Evolutionary conservation across 1,140 invertebrate genomes (phyloP).

Genomic region (Caenorhabditis briggsae): DNA sequence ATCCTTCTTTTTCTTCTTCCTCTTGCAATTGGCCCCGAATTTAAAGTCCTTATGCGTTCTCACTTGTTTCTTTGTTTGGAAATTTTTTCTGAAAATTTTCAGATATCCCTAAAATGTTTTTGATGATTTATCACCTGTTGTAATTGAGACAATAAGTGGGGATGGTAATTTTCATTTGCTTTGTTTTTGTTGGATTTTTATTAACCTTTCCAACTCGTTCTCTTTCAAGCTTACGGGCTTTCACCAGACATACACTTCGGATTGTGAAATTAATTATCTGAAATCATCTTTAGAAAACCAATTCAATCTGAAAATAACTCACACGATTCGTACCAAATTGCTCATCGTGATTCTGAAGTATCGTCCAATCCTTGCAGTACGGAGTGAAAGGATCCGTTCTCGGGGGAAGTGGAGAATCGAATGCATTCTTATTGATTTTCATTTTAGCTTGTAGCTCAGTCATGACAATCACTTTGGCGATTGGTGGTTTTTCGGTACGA

Average conservation of each 20-base stretch:
- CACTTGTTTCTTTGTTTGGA: neutral
- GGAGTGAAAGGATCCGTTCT: conserved; percentile 7
- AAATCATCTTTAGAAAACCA: neutral
- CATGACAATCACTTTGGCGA: conserved; percentile 5
- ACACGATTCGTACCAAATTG: neutral
- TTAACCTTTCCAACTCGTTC: no score
- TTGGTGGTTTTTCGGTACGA: conserved; percentile 18
- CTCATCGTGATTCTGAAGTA: neutral
- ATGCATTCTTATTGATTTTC: neutral
- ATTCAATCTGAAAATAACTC: neutral
- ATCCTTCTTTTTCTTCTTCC: conserved; percentile 1
- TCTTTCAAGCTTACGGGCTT: no score
- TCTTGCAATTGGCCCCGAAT: neutral
- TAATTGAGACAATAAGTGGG: no score
- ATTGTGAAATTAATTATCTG: neutral
- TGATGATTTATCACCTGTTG: no score
- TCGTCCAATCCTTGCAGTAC: neutral
- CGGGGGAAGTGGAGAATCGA: no score
- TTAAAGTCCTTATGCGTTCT: neutral
- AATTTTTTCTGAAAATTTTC: no score
- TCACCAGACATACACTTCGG: no score
- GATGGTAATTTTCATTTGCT: no score
- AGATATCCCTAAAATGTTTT: no score
- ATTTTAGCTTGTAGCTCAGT: neutral
- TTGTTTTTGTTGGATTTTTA: no score